Conservation (phyloP, 1,140 invertebrate genomes). For the Batillaria attramentaria region DNA sequence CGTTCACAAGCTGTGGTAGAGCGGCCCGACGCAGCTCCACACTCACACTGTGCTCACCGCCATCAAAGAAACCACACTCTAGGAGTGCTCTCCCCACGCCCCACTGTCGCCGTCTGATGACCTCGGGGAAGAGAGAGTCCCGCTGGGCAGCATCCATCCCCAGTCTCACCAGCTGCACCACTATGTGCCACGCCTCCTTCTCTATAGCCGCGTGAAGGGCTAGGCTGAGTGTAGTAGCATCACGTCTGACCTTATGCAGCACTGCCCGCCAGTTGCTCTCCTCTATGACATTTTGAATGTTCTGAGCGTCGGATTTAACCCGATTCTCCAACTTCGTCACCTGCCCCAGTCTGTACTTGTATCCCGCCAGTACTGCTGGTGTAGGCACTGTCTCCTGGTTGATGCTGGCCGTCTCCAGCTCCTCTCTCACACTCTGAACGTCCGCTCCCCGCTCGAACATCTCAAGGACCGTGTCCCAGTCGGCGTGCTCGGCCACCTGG, state of each 20-base stretch:
- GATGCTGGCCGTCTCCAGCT: background rate
- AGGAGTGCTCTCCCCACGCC: background rate
- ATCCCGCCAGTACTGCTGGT: background rate
- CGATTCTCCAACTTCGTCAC: background rate
- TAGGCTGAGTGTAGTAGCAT: background rate
- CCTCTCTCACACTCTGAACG: background rate
- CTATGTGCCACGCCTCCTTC: background rate
- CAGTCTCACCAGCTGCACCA: conserved; percentile 1
- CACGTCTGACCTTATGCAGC: background rate
- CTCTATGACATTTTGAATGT: background rate
- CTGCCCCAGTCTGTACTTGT: background rate
- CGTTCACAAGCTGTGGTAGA: background rate
- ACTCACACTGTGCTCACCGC: too few relatives aligned
- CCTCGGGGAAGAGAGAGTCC: conserved; percentile 4
- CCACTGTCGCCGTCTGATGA: conserved; percentile 12
- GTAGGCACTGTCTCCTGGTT: background rate
- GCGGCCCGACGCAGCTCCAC: background rate
- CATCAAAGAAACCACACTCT: background rate
- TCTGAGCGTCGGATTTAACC: background rate
- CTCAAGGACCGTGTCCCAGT: background rate
- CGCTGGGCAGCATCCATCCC: background rate
- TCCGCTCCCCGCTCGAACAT: background rate
- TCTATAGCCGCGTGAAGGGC: background rate
- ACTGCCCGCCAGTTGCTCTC: background rate
- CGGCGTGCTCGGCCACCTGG: conserved; percentile 11